These are phyloP conservation scores for Drosophila nr. perissopoda DNA, from an alignment of 2,888 invertebrate genomes.

Conservation along the genomic window DNA sequence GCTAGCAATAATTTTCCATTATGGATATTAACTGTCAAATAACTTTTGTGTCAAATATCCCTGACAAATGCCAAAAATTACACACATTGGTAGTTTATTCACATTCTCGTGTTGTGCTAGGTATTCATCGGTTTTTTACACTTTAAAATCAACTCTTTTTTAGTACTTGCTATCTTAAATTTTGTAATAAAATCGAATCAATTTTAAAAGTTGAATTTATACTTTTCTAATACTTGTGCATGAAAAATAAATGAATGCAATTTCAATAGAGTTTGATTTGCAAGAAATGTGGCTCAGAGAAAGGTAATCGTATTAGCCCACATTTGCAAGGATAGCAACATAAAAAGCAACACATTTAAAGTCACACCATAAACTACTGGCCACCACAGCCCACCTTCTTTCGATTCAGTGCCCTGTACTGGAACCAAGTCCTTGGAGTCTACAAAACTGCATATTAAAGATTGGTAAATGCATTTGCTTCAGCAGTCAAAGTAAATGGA, in stretches of 20 bases:
- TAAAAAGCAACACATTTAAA: constrained; percentile 46
- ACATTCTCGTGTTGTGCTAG: neutral
- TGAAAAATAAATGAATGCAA: constrained; percentile 5
- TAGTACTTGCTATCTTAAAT: neutral
- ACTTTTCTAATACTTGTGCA: neutral
- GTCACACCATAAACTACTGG: constrained; percentile 46
- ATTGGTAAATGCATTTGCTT: constrained; percentile 53
- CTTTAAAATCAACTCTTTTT: neutral
- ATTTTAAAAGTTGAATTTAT: neutral
- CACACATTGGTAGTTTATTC: neutral
- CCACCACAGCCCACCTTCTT: constrained; percentile 4
- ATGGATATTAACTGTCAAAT: neutral
- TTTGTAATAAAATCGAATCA: neutral
- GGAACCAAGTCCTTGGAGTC: constrained; percentile 10
- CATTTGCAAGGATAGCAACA: constrained; percentile 32
- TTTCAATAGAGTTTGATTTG: constrained; percentile 21
- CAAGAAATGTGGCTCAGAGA: constrained; percentile 27
- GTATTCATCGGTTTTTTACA: neutral
- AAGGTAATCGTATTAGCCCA: constrained; percentile 52
- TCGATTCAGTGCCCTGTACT: neutral
- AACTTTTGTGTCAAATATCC: neutral
- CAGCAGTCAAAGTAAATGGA: constrained; percentile 54
- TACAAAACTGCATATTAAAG: constrained; percentile 52
- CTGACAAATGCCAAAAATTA: neutral
- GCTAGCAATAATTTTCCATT: neutral